These are phyloP conservation scores for Anastrepha obliqua DNA, from an alignment of 1,140 invertebrate genomes.

Conservation along the genomic window DNA sequence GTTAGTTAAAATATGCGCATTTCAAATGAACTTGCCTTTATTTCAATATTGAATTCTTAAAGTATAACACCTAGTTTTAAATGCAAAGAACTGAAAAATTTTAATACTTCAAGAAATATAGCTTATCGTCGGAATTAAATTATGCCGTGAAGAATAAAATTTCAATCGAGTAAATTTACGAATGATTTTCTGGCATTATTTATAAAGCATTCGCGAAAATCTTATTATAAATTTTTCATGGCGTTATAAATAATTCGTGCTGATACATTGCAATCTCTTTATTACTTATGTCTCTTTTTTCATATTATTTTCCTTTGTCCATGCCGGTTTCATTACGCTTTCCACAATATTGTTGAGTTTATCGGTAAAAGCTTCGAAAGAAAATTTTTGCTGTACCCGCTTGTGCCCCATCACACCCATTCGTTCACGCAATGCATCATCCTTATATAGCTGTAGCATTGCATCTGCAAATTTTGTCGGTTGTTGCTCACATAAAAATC, in stretches of 20 bases:
- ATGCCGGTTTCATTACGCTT: slow-evolving; percentile 70
- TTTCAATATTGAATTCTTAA: slow-evolving; percentile 34
- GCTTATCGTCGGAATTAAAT: neutral
- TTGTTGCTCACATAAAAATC: slow-evolving; percentile 86
- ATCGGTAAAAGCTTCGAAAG: slow-evolving; percentile 84
- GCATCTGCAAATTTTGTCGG: slow-evolving; percentile 85
- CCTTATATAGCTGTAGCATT: slow-evolving; percentile 82
- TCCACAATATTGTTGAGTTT: slow-evolving; percentile 80
- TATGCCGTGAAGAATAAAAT: neutral
- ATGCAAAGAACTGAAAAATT: slow-evolving; percentile 45
- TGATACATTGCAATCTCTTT: too few relatives aligned
- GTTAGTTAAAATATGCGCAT: neutral
- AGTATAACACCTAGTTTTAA: slow-evolving; percentile 34
- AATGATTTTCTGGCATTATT: neutral
- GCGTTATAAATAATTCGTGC: neutral
- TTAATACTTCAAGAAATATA: slow-evolving; percentile 37
- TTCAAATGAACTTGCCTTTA: slow-evolving; percentile 50
- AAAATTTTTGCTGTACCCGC: slow-evolving; percentile 86
- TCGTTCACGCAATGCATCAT: slow-evolving; percentile 77
- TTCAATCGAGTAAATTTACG: neutral
- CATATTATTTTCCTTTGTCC: neutral
- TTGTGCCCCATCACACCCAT: slow-evolving; percentile 84
- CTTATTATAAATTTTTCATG: neutral
- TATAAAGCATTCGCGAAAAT: neutral
- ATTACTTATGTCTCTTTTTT: slow-evolving; percentile 1